A percentile compares a stretch with the other conserved stretches of the same genome.
phyloP scores from a whole-genome alignment of 2,797 vertebrate genomes.

The Uromys caudimaculatus region DNA sequence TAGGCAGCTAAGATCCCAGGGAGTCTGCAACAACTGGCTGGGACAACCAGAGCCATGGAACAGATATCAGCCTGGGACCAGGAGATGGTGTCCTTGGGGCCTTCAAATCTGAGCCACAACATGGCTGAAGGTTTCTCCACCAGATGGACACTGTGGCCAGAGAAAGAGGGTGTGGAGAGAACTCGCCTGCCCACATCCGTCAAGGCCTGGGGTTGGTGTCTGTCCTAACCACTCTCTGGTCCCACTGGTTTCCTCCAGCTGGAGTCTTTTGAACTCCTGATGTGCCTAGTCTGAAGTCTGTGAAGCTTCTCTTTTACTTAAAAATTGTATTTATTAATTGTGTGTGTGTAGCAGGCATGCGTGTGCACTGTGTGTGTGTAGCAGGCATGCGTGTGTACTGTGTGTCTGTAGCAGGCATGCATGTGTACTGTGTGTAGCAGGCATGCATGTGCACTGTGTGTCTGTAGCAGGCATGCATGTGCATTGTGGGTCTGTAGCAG shows the following conservation, averaged over 20 bases:
- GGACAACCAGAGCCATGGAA: background rate
- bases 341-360: background rate
- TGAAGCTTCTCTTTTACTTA: background rate
- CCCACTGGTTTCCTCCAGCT: background rate
- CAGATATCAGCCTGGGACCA: background rate
- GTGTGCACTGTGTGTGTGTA: background rate
- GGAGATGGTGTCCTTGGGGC: background rate
- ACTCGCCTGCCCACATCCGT: background rate
- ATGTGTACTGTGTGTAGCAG: too few relatives aligned
- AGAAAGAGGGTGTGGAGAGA: background rate
- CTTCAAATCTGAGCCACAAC: background rate
- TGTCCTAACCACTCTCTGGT: background rate
- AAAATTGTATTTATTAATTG: background rate
- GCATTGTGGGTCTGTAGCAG: too few relatives aligned
- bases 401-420: too few relatives aligned
- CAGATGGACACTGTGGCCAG: background rate
- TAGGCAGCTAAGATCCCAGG: background rate
- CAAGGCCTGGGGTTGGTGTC: background rate
- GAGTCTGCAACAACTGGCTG: background rate
- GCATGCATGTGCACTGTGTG: too few relatives aligned
- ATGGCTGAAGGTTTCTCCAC: background rate
- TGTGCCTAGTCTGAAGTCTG: background rate
- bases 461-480: too few relatives aligned
- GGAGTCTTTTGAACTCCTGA: background rate
- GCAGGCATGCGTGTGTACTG: background rate